Evolutionary conservation across 2,888 invertebrate genomes (phyloP).

Genomic region (Drosophila antonietae): DNA sequence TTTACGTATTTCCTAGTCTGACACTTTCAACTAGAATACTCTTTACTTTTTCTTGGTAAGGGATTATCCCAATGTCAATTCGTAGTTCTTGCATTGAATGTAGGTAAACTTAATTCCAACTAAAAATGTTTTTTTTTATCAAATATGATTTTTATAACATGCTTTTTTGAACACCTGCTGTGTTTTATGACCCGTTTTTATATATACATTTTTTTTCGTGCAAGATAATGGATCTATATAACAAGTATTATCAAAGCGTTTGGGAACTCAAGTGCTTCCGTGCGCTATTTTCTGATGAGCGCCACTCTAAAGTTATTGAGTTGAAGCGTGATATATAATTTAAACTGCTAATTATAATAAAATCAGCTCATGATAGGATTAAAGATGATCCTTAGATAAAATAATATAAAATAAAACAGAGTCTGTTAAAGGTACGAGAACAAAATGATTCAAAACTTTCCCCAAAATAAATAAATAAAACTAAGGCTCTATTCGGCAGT

Average conservation of each 20-base stretch:
- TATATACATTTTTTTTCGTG: not conserved
- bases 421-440: too few species aligned
- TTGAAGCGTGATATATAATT: not conserved
- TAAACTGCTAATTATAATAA: not conserved
- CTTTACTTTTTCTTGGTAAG: not conserved
- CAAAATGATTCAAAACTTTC: too few species aligned
- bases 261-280: not conserved
- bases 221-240: conserved; percentile 3
- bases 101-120: not conserved
- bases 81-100: too few species aligned
- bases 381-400: not conserved
- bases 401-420: not conserved
- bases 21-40: too few species aligned
- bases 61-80: not conserved
- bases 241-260: not conserved
- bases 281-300: not conserved
- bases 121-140: not conserved
- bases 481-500: not conserved
- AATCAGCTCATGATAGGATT: not conserved
- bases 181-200: not conserved
- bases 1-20: not conserved
- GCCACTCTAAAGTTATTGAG: not conserved
- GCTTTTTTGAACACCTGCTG: conserved; percentile 1
- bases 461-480: not conserved
- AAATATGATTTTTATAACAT: not conserved